Base-by-base conservation (phyloP, 2,113 vertebrate genomes). In the Phrynosoma platyrhinos region DNA sequence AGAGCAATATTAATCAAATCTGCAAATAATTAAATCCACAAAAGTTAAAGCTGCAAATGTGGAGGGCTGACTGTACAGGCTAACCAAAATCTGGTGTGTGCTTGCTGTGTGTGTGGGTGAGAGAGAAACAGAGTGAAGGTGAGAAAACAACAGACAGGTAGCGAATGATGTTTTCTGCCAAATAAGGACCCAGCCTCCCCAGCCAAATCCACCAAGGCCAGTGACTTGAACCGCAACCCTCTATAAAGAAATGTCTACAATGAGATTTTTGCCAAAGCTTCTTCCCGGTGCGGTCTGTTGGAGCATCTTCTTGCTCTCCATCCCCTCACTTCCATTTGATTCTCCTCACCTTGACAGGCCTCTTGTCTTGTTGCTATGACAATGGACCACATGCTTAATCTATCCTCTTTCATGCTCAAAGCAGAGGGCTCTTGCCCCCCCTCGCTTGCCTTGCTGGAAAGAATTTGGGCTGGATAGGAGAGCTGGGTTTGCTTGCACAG, bases 361-460 rank as follows among this genome's bases (percentile, higher is more conserved):
- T 92, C 79, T 91, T 87, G 83, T 91, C 85, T 52, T 9, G 95
- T 95, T 95, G 93, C 94, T 83, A 95, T 94, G 93, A 84, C 94
- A 91, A 94, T 87, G 2, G 85, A 74, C 88, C 1, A 86, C 87
- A 76, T 92, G n/a, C 72, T 20, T 9, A 69, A 93, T 86, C 90
- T 83, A 27, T 68, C 47, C 80, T 40, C 0, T 84, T 86, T 84
- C 69, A 25, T 42, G 47, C 42, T 47, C 40, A 32, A 71, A 27
- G 85, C 0, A 1, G 58, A 30, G 1, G 82, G 53, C 23, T 25
- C 42, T 62, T 62, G 58, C 58, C 58, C 2, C 2, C 58, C 58
- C 18, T 5, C 21, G 23, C 75, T 79, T 91, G 83, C 0, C 69
- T 52, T 52, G 18, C 23, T 66, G 71, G 71, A 64, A 62, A 74